phyloP scores from a whole-genome alignment of 2,797 vertebrate species.

The Melopsittacus undulatus region DNA sequence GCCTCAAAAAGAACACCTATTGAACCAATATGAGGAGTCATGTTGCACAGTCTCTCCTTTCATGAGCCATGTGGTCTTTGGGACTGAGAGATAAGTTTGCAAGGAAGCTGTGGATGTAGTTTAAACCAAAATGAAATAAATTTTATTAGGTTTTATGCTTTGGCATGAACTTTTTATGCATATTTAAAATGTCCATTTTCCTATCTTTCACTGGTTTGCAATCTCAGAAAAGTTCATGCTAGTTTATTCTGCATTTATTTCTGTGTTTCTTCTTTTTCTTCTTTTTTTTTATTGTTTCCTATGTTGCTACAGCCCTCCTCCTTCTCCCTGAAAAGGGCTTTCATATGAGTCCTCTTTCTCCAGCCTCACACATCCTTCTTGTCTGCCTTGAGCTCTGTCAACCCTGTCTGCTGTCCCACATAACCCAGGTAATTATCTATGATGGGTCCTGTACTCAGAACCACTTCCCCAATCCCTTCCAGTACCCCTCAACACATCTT shows the following conservation, averaged over 20 bases:
- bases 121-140: background rate
- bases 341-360: background rate
- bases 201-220: background rate
- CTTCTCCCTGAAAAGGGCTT: background rate
- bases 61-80: background rate
- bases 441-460: background rate
- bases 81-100: background rate
- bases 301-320: background rate
- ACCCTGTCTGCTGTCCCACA: background rate
- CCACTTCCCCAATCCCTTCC: background rate
- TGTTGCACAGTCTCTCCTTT: background rate
- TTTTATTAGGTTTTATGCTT: background rate
- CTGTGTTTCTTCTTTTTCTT: background rate
- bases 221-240: background rate
- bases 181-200: background rate
- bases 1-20: background rate
- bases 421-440: background rate
- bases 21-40: background rate
- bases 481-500: background rate
- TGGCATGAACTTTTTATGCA: background rate
- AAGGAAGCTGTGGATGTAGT: background rate
- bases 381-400: background rate
- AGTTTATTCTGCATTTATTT: background rate
- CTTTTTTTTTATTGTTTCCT: background rate
- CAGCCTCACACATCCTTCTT: background rate